These are phyloP conservation scores for Phalanger gymnotis DNA, from an alignment of 2,797 vertebrate species.

Conservation along the genomic window DNA sequence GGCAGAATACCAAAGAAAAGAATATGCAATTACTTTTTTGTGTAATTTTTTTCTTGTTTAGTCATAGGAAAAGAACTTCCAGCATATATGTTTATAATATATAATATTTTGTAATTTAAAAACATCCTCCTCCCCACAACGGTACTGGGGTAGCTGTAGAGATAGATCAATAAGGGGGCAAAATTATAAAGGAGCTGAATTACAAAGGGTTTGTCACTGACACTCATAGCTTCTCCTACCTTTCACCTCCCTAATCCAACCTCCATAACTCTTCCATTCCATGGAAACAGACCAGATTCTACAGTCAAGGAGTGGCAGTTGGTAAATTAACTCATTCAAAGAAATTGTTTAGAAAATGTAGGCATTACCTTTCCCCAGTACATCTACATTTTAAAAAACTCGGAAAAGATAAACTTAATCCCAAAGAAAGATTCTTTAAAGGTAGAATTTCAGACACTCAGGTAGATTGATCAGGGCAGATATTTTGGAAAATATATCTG, in stretches of 20 bases:
- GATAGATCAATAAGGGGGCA: neutral
- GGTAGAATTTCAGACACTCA: neutral
- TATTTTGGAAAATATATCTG: neutral
- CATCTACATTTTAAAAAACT: neutral
- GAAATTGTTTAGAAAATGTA: neutral
- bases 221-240: neutral
- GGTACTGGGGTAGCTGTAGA: neutral
- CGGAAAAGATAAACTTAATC: neutral
- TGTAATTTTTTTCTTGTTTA: conserved; percentile 29
- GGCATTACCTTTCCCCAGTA: neutral
- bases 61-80: conserved; percentile 15
- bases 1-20: neutral
- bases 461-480: neutral
- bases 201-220: neutral
- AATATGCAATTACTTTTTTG: neutral
- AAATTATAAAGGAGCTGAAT: neutral
- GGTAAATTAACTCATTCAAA: neutral
- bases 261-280: neutral
- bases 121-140: neutral
- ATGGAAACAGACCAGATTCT: neutral
- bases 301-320: neutral
- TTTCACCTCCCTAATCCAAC: neutral
- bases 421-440: neutral
- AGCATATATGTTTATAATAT: neutral
- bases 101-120: conserved; percentile 8